Percentiles rank a stretch among this genome's conserved stretches.
phyloP scores from a whole-genome alignment of 2,113 vertebrate genomes.

The Stegastes partitus region DNA sequence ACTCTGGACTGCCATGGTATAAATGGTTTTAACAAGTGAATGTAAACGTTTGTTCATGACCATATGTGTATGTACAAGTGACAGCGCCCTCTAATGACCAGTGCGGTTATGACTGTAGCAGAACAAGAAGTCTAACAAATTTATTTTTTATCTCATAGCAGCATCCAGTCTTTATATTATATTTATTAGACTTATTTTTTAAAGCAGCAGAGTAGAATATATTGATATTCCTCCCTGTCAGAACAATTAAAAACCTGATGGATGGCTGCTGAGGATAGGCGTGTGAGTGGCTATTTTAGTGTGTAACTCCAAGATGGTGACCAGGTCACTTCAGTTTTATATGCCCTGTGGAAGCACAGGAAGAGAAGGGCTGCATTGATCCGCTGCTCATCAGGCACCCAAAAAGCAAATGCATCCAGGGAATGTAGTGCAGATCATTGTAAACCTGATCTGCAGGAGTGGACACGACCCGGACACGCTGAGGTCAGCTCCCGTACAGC shows the following conservation, averaged over 20 bases:
- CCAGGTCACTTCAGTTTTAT: conserved; percentile 52
- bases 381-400: conserved; percentile 38
- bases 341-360: conserved; percentile 54
- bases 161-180: background rate
- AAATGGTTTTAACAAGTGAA: too few species aligned
- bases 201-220: background rate
- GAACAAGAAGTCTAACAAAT: too few species aligned
- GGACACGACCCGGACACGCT: conserved; percentile 29
- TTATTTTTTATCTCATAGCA: too few species aligned
- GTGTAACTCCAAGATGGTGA: conserved; percentile 38
- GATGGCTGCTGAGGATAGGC: background rate
- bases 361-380: conserved; percentile 63
- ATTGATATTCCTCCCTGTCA: background rate
- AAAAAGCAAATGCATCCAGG: conserved; percentile 49
- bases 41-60: too few species aligned
- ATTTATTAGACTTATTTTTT: background rate
- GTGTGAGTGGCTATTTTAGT: conserved; percentile 22
- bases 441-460: conserved; percentile 71
- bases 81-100: too few species aligned
- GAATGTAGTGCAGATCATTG: conserved; percentile 60
- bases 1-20: too few species aligned
- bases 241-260: conserved; percentile 16
- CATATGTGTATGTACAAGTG: background rate
- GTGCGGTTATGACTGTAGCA: background rate
- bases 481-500: conserved; percentile 41